phyloP scores from a whole-genome alignment of 2,888 invertebrate genomes.

The Atrina japonica region DNA sequence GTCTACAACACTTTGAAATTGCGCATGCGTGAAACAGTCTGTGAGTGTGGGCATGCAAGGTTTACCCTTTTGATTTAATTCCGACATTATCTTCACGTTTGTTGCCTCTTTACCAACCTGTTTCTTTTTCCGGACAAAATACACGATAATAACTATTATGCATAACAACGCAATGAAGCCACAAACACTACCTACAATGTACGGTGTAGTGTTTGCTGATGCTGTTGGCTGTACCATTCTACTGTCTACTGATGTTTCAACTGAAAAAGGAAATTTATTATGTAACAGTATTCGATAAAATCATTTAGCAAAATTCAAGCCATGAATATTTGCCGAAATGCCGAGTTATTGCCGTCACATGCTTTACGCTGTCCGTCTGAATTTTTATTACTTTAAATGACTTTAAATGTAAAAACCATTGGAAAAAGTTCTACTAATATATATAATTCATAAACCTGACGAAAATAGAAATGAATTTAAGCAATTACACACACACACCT shows the following conservation, averaged over 20 bases:
- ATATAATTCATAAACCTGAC: neutral
- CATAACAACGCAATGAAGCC: conserved; percentile 33
- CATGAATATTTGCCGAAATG: too few relatives aligned
- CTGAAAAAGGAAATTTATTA: too few relatives aligned
- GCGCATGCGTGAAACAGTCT: conserved; percentile 28
- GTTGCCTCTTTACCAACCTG: conserved; percentile 43
- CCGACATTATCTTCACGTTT: conserved; percentile 2
- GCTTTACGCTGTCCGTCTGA: too few relatives aligned
- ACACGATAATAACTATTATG: conserved; percentile 16
- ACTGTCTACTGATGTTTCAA: neutral
- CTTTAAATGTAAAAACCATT: too few relatives aligned
- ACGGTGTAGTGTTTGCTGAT: conserved; percentile 26
- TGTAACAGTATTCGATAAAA: too few relatives aligned
- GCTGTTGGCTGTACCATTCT: conserved; percentile 23
- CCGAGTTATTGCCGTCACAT: too few relatives aligned
- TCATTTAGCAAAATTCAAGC: too few relatives aligned
- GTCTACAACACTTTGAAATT: conserved; percentile 23
- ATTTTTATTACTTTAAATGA: too few relatives aligned
- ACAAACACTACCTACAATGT: conserved; percentile 34
- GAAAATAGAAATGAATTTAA: neutral
- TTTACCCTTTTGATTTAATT: conserved; percentile 6
- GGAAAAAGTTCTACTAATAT: too few relatives aligned
- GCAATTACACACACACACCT: neutral
- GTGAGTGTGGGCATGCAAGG: conserved; percentile 31
- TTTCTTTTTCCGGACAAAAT: conserved; percentile 31